phyloP scores from a whole-genome alignment of 2,888 invertebrate species.

The Caenorhabditis angaria region DNA sequence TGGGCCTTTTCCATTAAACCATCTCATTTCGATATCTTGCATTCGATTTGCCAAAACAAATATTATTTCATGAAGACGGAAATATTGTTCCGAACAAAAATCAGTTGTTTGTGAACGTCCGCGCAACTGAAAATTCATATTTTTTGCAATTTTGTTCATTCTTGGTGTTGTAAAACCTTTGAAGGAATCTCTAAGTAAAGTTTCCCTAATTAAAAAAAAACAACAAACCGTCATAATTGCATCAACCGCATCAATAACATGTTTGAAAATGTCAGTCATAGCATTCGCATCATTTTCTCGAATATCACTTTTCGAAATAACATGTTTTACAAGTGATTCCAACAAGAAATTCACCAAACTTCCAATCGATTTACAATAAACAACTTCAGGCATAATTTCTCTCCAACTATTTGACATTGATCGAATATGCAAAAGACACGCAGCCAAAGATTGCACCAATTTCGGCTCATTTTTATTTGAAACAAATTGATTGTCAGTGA shows the following conservation, averaged over 20 bases:
- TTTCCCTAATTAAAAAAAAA: neutral
- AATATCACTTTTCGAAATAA: conserved; percentile 41
- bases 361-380: conserved; percentile 61
- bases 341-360: conserved; percentile 61
- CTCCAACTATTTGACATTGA: conserved; percentile 60
- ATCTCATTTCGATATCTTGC: conserved; percentile 65
- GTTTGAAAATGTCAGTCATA: conserved; percentile 42
- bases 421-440: conserved; percentile 52
- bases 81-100: conserved; percentile 62
- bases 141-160: neutral
- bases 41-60: conserved; percentile 63
- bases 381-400: conserved; percentile 62
- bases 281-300: conserved; percentile 46
- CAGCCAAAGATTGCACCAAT: conserved; percentile 32
- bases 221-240: conserved; percentile 35
- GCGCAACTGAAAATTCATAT: conserved; percentile 42
- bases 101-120: conserved; percentile 51
- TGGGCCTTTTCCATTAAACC: conserved; percentile 70
- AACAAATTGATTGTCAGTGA: conserved; percentile 16
- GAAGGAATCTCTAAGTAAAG: conserved; percentile 14
- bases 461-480: conserved; percentile 24
- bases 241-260: conserved; percentile 45
- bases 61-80: conserved; percentile 63
- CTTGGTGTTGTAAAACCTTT: too few species aligned
- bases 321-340: conserved; percentile 42